phyloP scores from a whole-genome alignment of 2,113 vertebrate genomes.

The Paradoxurus hermaphroditus region DNA sequence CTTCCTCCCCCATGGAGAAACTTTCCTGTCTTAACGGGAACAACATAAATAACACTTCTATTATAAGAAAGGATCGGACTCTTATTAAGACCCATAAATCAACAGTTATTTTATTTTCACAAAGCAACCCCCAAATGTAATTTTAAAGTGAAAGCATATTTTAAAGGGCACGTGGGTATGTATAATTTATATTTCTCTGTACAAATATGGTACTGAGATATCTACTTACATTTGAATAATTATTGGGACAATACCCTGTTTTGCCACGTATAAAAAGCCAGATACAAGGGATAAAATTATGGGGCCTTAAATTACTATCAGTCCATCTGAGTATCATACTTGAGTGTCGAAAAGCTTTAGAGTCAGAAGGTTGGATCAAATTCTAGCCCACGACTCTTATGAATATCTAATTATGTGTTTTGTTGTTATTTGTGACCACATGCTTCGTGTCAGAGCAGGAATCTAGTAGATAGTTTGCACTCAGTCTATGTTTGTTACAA shows the following conservation, averaged over 20 bases:
- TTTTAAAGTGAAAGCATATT: constrained; percentile 63
- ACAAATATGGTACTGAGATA: not conserved
- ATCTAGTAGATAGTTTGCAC: accelerated
- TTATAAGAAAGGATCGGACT: constrained; percentile 62
- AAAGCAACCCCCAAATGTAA: constrained; percentile 38
- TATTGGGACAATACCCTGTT: not conserved
- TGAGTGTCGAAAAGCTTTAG: not conserved
- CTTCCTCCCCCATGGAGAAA: constrained; percentile 61
- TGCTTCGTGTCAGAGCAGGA: not conserved
- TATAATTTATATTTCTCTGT: constrained; percentile 58
- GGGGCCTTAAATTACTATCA: not conserved
- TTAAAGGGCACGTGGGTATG: constrained; percentile 41
- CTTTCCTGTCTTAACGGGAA: constrained; percentile 57
- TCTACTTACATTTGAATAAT: constrained; percentile 44
- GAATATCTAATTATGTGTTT: not conserved
- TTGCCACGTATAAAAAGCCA: not conserved
- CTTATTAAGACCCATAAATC: constrained; percentile 76
- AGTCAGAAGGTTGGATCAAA: not conserved
- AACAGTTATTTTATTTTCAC: constrained; percentile 66
- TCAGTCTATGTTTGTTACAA: not conserved
- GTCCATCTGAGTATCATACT: not conserved
- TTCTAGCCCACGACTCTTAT: not conserved
- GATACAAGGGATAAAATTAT: not conserved
- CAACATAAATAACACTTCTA: constrained; percentile 68
- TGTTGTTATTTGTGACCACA: not conserved